Evolutionary conservation across 2,113 vertebrate genomes (phyloP).

Genomic region (Anguilla japonica): DNA sequence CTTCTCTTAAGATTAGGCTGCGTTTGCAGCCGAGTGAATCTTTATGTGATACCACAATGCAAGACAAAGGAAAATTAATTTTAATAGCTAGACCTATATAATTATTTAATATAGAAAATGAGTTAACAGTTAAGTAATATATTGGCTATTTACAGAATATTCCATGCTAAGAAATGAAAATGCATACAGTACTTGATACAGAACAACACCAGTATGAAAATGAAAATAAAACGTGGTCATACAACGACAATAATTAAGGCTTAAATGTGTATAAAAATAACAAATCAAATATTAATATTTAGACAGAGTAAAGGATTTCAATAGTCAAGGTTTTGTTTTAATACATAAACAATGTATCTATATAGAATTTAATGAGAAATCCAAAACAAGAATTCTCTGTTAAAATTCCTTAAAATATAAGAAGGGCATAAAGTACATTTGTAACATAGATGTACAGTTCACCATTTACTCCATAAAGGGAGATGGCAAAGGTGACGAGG

Average conservation of each 20-base stretch:
- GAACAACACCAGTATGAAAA: constrained; percentile 79
- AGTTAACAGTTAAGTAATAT: constrained; percentile 83
- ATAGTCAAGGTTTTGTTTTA: constrained; percentile 66
- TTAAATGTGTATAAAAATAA: constrained; percentile 87
- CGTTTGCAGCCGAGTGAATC: constrained; percentile 70
- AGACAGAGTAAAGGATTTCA: constrained; percentile 79
- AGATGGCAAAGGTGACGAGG: constrained; percentile 59
- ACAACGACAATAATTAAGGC: constrained; percentile 85
- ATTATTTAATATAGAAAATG: constrained; percentile 81
- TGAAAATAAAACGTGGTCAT: constrained; percentile 55
- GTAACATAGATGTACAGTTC: constrained; percentile 72
- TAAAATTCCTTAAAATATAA: constrained; percentile 65
- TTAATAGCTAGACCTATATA: constrained; percentile 82
- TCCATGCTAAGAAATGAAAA: constrained; percentile 82
- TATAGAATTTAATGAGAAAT: constrained; percentile 64
- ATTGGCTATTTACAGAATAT: constrained; percentile 87
- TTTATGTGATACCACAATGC: constrained; percentile 75
- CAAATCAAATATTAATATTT: constrained; percentile 53
- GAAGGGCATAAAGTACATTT: constrained; percentile 67
- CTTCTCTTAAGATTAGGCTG: constrained; percentile 67
- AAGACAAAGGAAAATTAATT: constrained; percentile 74
- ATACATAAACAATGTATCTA: constrained; percentile 62
- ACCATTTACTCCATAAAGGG: constrained; percentile 61
- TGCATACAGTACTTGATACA: constrained; percentile 86
- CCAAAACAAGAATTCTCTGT: constrained; percentile 63